A percentile compares a stretch with the other conserved stretches of the same genome.
phyloP scores from a whole-genome alignment of 2,888 invertebrate genomes.

The Endomychus coccineus region DNA sequence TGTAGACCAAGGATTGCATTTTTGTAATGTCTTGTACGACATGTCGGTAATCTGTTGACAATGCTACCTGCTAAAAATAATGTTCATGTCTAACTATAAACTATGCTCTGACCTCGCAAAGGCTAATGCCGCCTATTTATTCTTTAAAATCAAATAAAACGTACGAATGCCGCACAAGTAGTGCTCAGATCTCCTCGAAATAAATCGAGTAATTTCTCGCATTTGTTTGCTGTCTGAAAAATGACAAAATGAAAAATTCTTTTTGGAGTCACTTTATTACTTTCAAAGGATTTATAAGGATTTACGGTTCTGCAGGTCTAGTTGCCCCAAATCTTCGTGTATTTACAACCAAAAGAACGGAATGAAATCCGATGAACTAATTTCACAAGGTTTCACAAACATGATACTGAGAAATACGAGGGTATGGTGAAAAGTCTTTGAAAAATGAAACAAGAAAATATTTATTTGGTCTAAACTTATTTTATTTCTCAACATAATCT shows the following conservation, averaged over 20 bases:
- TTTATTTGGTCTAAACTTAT: too few species aligned
- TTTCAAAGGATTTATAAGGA: too few species aligned
- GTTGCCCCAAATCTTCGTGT: too few species aligned
- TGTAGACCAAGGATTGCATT: slow-evolving; percentile 21
- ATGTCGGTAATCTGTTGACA: slow-evolving; percentile 17
- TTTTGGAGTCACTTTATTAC: too few species aligned
- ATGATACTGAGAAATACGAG: not conserved
- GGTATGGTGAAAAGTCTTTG: not conserved
- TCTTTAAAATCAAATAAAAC: not conserved
- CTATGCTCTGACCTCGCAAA: slow-evolving; percentile 20
- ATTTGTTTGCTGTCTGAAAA: not conserved
- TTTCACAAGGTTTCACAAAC: too few species aligned
- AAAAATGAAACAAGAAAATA: too few species aligned
- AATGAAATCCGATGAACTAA: too few species aligned
- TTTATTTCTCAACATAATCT: too few species aligned
- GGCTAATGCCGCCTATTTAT: slow-evolving; percentile 25
- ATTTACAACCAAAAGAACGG: too few species aligned
- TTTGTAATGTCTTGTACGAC: slow-evolving; percentile 16
- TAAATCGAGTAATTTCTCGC: slow-evolving; percentile 7
- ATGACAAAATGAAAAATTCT: slow-evolving; percentile 1
- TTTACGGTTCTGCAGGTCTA: too few species aligned
- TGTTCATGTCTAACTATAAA: slow-evolving; percentile 24
- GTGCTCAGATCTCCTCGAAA: slow-evolving; percentile 12
- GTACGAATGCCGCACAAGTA: too few species aligned
- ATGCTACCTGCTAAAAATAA: slow-evolving; percentile 26